Conservation (phyloP, 1,140 invertebrate species). For the Lycorma delicatula region DNA sequence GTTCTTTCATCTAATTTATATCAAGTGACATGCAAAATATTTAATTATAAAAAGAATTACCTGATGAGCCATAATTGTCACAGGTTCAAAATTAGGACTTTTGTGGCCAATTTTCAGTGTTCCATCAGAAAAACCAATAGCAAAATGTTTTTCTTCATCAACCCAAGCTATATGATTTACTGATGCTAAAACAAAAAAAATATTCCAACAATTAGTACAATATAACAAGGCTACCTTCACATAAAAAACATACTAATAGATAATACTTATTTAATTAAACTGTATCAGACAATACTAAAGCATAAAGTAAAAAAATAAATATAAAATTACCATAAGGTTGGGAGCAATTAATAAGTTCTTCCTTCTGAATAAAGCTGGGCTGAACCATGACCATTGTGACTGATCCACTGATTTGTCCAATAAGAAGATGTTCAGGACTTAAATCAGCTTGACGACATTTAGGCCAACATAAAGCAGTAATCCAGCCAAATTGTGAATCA, state of each 20-base stretch:
- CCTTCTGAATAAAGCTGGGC: conserved; percentile 28
- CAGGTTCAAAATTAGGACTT: conserved; percentile 35
- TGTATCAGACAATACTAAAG: conserved; percentile 13
- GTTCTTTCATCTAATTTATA: no score
- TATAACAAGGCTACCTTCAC: no score
- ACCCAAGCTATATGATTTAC: conserved; percentile 48
- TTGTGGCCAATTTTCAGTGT: conserved; percentile 42
- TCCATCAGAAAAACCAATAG: conserved; percentile 49
- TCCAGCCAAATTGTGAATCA: conserved; percentile 39
- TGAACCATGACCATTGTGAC: conserved; percentile 34
- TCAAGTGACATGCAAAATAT: no score
- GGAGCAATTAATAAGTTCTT: conserved; percentile 41
- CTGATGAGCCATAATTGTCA: conserved; percentile 43
- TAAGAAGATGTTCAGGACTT: conserved; percentile 41
- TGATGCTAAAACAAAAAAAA: conserved; percentile 39
- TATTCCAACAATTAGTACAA: no score
- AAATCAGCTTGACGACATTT: conserved; percentile 32
- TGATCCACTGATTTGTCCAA: conserved; percentile 46
- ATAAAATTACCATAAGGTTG: no score
- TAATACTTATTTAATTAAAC: neutral
- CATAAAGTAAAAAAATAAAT: conserved; percentile 32
- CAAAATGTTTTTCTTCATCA: conserved; percentile 45
- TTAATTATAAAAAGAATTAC: conserved; percentile 27
- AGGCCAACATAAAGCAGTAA: conserved; percentile 45
- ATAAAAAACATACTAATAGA: neutral